phyloP scores from a whole-genome alignment of 37 sponge, comb jelly and placozoan species.

The Chondrosia reniformis region DNA sequence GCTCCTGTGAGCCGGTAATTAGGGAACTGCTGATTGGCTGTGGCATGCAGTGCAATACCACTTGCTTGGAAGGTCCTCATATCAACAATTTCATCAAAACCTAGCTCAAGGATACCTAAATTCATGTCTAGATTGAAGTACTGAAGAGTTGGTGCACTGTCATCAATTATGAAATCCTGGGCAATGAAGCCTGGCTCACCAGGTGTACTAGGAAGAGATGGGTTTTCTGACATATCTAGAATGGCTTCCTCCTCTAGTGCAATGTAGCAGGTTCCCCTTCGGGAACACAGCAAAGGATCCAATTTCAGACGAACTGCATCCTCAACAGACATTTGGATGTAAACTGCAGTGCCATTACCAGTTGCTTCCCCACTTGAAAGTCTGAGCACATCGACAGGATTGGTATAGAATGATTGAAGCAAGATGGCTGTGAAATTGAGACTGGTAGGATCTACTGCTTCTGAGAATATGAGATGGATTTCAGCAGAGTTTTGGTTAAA shows the following conservation, averaged over 20 bases:
- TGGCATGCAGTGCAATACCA: slow-evolving; percentile 44
- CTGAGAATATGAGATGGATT: slow-evolving; percentile 69
- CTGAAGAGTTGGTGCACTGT: slow-evolving; percentile 46
- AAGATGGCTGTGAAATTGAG: slow-evolving; percentile 52
- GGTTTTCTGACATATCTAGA: slow-evolving; percentile 62
- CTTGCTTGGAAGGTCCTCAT: slow-evolving; percentile 38
- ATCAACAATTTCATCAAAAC: slow-evolving; percentile 83
- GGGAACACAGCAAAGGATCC: slow-evolving; percentile 65
- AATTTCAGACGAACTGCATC: slow-evolving; percentile 63
- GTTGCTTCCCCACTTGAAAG: slow-evolving; percentile 45
- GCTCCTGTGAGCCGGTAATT: slow-evolving; percentile 76
- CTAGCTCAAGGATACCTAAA: slow-evolving; percentile 58
- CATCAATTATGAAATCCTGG: slow-evolving; percentile 54
- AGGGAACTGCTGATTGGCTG: background rate
- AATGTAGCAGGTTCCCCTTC: slow-evolving; percentile 69
- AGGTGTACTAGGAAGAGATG: slow-evolving; percentile 7
- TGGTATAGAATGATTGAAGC: slow-evolving; percentile 51
- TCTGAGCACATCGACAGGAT: slow-evolving; percentile 32
- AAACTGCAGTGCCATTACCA: slow-evolving; percentile 27
- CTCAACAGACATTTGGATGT: slow-evolving; percentile 35
- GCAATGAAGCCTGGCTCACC: slow-evolving; percentile 27
- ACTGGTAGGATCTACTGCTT: slow-evolving; percentile 59
- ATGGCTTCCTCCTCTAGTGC: slow-evolving; percentile 39
- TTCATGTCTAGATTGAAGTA: slow-evolving; percentile 69
- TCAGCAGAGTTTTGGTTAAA: slow-evolving; percentile 67